phyloP scores from a whole-genome alignment of 2,888 invertebrate genomes.

The Germaria angustata region DNA sequence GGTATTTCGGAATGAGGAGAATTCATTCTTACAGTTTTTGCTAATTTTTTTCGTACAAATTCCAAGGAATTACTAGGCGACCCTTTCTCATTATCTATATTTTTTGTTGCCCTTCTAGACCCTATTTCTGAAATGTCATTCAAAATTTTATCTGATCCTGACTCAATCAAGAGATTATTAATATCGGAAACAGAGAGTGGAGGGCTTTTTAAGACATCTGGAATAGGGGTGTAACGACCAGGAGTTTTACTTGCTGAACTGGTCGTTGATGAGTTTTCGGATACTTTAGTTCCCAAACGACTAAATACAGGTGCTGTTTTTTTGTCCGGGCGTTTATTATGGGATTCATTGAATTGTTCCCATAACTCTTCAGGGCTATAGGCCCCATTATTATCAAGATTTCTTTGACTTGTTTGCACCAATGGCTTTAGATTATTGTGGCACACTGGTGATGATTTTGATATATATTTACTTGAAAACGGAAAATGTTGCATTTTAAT shows the following conservation, averaged over 20 bases:
- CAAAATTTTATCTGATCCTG: conserved; percentile 54
- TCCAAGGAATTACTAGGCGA: conserved; percentile 64
- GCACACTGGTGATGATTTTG: conserved; percentile 21
- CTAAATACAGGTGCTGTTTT: conserved; percentile 56
- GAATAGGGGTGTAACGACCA: conserved; percentile 65
- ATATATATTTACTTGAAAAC: not conserved
- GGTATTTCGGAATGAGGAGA: conserved; percentile 52
- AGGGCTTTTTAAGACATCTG: conserved; percentile 74
- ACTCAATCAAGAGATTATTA: conserved; percentile 71
- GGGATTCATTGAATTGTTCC: conserved; percentile 42
- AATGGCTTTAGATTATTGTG: conserved; percentile 40
- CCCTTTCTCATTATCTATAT: conserved; percentile 42
- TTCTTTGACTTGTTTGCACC: not conserved
- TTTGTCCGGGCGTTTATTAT: not conserved
- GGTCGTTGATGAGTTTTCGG: not conserved
- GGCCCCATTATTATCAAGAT: conserved; percentile 30
- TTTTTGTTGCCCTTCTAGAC: conserved; percentile 26
- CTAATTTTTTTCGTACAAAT: conserved; percentile 71
- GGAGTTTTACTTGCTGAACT: conserved; percentile 19
- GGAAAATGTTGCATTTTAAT: conserved; percentile 34
- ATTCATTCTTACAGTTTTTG: conserved; percentile 67
- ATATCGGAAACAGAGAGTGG: conserved; percentile 74
- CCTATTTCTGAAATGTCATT: conserved; percentile 54
- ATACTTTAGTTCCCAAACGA: conserved; percentile 69
- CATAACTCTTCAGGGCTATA: conserved; percentile 67